phyloP scores from a whole-genome alignment of 2,113 vertebrate genomes.

The Gambusia holbrooki region DNA sequence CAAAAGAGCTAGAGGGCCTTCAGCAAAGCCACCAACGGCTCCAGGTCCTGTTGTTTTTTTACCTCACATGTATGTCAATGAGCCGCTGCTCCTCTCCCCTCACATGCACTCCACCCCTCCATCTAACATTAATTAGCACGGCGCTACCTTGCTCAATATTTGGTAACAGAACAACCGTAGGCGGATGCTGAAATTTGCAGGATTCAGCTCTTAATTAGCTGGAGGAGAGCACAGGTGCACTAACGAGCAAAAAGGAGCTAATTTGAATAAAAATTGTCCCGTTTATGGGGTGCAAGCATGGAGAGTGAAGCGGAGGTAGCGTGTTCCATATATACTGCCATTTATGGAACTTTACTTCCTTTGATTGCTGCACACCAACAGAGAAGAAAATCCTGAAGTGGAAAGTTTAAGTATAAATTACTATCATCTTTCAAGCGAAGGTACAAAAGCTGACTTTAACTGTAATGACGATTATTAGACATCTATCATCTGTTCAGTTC shows the following conservation, averaged over 20 bases:
- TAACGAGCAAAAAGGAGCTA: conserved; percentile 75
- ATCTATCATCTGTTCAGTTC: background rate
- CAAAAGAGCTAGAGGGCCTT: conserved; percentile 51
- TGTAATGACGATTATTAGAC: background rate
- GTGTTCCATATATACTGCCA: conserved; percentile 7
- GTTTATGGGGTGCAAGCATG: conserved; percentile 39
- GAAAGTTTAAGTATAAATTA: background rate
- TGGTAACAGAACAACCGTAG: conserved; percentile 77
- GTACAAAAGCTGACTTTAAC: background rate
- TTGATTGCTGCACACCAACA: background rate
- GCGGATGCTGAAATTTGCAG: conserved; percentile 81
- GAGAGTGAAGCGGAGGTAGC: conserved; percentile 59
- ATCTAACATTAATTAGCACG: conserved; percentile 85
- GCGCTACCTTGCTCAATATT: conserved; percentile 84
- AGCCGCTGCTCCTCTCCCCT: conserved; percentile 22
- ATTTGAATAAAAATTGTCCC: conserved; percentile 76
- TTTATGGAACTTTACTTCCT: background rate
- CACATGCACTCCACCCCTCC: conserved; percentile 11
- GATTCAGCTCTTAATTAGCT: conserved; percentile 81
- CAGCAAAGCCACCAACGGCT: conserved; percentile 31
- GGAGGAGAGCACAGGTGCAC: conserved; percentile 78
- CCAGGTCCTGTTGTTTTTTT: conserved; percentile 46
- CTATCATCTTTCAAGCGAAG: background rate
- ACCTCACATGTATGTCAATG: conserved; percentile 76
- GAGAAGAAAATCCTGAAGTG: background rate